Evolutionary conservation across 2,888 invertebrate species (phyloP), one percentile per base, ranked within the genome.

Genomic region (Tenthredo amoena): DNA sequence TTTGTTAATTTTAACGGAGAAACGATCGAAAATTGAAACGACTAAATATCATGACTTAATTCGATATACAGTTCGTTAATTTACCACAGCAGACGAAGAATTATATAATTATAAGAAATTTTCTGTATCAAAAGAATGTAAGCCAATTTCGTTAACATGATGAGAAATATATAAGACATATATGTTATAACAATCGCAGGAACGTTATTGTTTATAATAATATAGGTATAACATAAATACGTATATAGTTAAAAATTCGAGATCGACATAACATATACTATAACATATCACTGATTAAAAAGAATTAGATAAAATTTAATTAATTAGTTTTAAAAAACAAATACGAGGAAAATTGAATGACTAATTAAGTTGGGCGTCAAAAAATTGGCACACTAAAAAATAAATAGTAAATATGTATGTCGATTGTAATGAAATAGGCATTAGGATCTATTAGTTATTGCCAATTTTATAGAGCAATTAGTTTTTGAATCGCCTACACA

Each of bases 91-190:
- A n/a, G 21, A n/a, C 7, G 2, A 58, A 4, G 0, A 21, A n/a
- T 58, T 7, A 55, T 21, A 58, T 58, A 58, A 18, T 18, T 21
- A 58, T 58, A 58, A 47, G 47, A 47, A 47, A 47, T 47, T 47
- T 47, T 18, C 68, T 68, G 68, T 68, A 68, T 34, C 68, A 68
- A 34, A 68, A 68, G 68, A 68, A 68, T 34, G 68, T 34, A 68
- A 68, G 68, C 34, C 68, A 34, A 68, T 68, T 68, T 34, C 15
- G 18, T 68, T 34, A 68, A 18, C 18, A 18, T 68, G 5, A 68
- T 4, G 31, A 68, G 1, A 18, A 34, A 68, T 34, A 18, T 34
- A 62, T 21, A 0, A 18, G 10, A 26, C 21, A n/a, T 65, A 5
- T 65, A 47, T 47, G 47, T 34, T 12, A 68, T 68, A 26, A 34